Evolutionary conservation across 2,888 invertebrate genomes (phyloP), one percentile per base, ranked within the genome.

Genomic region (Eudasyphora cyanicolor): DNA sequence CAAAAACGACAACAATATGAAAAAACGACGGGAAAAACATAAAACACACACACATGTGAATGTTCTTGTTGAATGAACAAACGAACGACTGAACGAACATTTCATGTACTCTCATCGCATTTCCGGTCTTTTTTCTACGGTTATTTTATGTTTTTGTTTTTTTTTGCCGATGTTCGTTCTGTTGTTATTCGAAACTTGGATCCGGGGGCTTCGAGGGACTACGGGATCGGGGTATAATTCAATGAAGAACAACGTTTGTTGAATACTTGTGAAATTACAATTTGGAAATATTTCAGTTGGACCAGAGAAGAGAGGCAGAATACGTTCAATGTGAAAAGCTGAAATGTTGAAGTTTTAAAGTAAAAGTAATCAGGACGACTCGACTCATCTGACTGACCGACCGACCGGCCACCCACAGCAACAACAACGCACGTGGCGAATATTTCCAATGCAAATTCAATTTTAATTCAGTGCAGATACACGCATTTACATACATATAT

Each of bases 391-490:
- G 21, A 54, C 24, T 76, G 62, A 45, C 32, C 49, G 45, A 64
- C 45, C 17, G 35, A 1, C 67, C 42, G 32, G 70, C 21, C 38
- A 64, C 38, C 64, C 64, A 54, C 54, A 64, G 64, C 64, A 79
- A 77, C 32, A 69, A 73, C 12, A n/a, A n/a, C n/a, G n/a, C n/a
- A n/a, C n/a, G n/a, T 42, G 51, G 27, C 60, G 35, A 67, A 42
- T 60, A 67, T 42, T 67, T 38, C 27, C 67, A 67, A 67, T 67
- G 38, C 67, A 73, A 79, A 64, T 73, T 79, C 38, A 64, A 54
- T 79, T 73, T 38, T 73, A 73, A 57, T 60, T 73, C 57, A 35
- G 38, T 73, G 21, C 14, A 73, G 10, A 32, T 12, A 35, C 32
- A n/a, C n/a, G n/a, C n/a, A n/a, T n/a, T n/a, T n/a, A n/a, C n/a